These are phyloP conservation scores for Scaptomyza graminum DNA, from an alignment of 1,140 invertebrate genomes.

Conservation along the genomic window DNA sequence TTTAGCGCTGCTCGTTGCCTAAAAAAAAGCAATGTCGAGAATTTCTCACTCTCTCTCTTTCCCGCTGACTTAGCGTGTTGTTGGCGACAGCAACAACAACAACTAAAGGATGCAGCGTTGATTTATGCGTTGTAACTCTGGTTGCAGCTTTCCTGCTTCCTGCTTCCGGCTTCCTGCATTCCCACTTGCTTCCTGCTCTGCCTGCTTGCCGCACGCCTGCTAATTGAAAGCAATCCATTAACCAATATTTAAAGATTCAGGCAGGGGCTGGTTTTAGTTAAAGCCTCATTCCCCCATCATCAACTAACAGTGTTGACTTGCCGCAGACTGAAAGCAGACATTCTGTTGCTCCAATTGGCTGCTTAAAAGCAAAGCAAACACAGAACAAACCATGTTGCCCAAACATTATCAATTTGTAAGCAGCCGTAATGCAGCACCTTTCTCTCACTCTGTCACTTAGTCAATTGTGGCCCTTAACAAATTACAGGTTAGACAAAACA, in stretches of 20 bases:
- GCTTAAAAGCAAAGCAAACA: too few relatives aligned
- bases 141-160: conserved; percentile 22
- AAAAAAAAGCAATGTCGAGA: neutral
- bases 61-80: too few relatives aligned
- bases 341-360: too few relatives aligned
- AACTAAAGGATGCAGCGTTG: conserved; percentile 15
- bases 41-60: too few relatives aligned
- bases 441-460: too few relatives aligned
- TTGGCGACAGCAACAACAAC: too few relatives aligned
- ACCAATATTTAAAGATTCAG: conserved; percentile 40
- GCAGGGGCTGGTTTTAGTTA: conserved; percentile 1
- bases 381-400: too few relatives aligned
- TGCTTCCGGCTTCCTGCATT: neutral
- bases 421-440: too few relatives aligned
- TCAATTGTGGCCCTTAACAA: too few relatives aligned
- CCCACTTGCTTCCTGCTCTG: conserved; percentile 8
- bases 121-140: conserved; percentile 32
- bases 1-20: conserved; percentile 6
- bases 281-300: neutral
- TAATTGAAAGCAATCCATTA: conserved; percentile 51
- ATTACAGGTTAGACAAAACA: neutral
- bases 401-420: too few relatives aligned
- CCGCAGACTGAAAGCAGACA: neutral
- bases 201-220: neutral
- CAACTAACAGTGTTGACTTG: too few relatives aligned